Evolutionary conservation across 2,888 invertebrate genomes (phyloP).

Genomic region (Dasypolia templi): DNA sequence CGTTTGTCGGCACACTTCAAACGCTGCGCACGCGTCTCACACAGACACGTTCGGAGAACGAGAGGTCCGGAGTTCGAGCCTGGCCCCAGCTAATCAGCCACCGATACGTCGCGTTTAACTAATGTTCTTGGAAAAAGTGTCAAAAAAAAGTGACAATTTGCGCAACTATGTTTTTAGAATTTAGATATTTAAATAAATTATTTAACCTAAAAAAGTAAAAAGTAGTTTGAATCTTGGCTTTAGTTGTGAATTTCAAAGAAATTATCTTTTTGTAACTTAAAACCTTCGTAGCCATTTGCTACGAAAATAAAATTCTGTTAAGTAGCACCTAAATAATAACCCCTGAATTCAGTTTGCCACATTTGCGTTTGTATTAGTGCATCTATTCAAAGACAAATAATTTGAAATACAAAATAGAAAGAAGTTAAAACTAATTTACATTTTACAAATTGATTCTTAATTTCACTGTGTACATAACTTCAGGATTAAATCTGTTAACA

Average conservation of each 20-base stretch:
- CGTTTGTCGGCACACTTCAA: conserved; percentile 87
- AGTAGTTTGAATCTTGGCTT: no score
- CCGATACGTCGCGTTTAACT: conserved; percentile 78
- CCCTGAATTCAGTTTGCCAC: not conserved
- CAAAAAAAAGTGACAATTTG: conserved; percentile 45
- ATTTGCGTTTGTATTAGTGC: not conserved
- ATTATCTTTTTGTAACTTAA: not conserved
- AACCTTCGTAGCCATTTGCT: not conserved
- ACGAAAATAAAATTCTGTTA: not conserved
- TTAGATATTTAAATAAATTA: not conserved
- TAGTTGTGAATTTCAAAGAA: not conserved
- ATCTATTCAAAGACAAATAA: not conserved
- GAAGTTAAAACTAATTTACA: not conserved
- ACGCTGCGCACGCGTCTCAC: conserved; percentile 80
- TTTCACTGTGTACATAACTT: not conserved
- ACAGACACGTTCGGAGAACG: conserved; percentile 82
- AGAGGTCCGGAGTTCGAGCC: conserved; percentile 83
- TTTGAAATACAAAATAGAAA: not conserved
- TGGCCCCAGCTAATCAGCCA: conserved; percentile 81
- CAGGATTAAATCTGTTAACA: not conserved
- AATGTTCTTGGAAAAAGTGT: conserved; percentile 74
- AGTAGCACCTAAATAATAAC: not conserved
- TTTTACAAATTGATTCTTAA: not conserved
- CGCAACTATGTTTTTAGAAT: conserved; percentile 25
- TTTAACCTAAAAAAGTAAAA: not conserved